These are phyloP conservation scores for Automeris io DNA, from an alignment of 2,888 invertebrate genomes.

Conservation along the genomic window DNA sequence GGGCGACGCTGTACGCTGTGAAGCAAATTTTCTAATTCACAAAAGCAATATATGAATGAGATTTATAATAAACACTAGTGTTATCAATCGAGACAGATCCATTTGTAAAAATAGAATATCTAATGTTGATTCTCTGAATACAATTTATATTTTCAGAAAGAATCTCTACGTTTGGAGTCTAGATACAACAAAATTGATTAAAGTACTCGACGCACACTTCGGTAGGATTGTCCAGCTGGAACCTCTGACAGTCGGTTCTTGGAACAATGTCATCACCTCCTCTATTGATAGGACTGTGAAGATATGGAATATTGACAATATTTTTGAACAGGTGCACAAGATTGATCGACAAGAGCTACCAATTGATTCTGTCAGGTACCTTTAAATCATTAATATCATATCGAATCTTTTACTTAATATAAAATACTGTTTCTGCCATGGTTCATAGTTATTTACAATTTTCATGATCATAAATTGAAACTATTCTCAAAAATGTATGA, in stretches of 20 bases:
- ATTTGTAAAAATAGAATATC: neutral
- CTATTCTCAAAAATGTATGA: too few relatives aligned
- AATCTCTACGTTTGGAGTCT: conserved; percentile 97
- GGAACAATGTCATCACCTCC: conserved; percentile 97
- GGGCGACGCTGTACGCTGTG: too few relatives aligned
- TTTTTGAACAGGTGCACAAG: conserved; percentile 97
- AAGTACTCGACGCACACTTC: conserved; percentile 97
- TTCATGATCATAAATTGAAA: too few relatives aligned
- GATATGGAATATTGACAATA: conserved; percentile 99
- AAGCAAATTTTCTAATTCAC: too few relatives aligned
- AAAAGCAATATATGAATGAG: too few relatives aligned
- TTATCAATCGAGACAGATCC: too few relatives aligned
- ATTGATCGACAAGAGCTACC: conserved; percentile 97
- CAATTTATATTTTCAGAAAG: conserved; percentile 76
- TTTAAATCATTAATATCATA: neutral
- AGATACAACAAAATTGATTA: conserved; percentile 87
- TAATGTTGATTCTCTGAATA: neutral
- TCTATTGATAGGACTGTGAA: conserved; percentile 98
- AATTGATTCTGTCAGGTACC: conserved; percentile 91
- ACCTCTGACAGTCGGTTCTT: conserved; percentile 89
- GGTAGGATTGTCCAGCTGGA: conserved; percentile 95
- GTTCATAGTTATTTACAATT: too few relatives aligned
- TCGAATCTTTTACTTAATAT: neutral
- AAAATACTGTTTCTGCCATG: too few relatives aligned
- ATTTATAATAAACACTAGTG: too few relatives aligned